Evolutionary conservation across 2,797 vertebrate species (phyloP).

Genomic region (Acestrorhynchus altus): DNA sequence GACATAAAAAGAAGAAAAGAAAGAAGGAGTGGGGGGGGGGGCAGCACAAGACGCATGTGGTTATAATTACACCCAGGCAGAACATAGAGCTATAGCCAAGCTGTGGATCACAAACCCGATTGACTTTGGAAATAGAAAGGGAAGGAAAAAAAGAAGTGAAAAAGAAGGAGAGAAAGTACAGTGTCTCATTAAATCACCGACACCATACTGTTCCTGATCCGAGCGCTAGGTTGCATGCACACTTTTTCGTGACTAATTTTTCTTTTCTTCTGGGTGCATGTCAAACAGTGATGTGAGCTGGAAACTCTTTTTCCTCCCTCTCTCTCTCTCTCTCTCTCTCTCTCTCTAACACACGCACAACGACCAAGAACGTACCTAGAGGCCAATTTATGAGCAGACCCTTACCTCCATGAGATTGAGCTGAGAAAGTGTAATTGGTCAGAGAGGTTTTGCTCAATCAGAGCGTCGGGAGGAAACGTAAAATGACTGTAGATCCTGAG

Average conservation of each 20-base stretch:
- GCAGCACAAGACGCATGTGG: constrained; percentile 85
- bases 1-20: constrained; percentile 32
- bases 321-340: constrained; percentile 44
- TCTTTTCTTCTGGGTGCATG: constrained; percentile 37
- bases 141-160: constrained; percentile 70
- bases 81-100: constrained; percentile 87
- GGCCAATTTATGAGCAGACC: constrained; percentile 31
- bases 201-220: constrained; percentile 76
- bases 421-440: constrained; percentile 11
- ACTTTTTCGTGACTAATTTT: constrained; percentile 68
- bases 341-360: constrained; percentile 44
- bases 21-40: constrained; percentile 54
- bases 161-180: constrained; percentile 89
- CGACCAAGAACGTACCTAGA: constrained; percentile 59
- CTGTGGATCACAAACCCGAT: constrained; percentile 89
- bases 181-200: constrained; percentile 96
- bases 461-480: neutral
- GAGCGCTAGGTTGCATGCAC: constrained; percentile 60
- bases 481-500: neutral
- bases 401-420: constrained; percentile 16
- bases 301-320: constrained; percentile 22
- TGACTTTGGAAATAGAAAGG: constrained; percentile 84
- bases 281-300: constrained; percentile 23
- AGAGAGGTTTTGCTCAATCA: constrained; percentile 5
- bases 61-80: constrained; percentile 96